Conservation (phyloP, 2,888 invertebrate genomes). For the Euplexia lucipara region DNA sequence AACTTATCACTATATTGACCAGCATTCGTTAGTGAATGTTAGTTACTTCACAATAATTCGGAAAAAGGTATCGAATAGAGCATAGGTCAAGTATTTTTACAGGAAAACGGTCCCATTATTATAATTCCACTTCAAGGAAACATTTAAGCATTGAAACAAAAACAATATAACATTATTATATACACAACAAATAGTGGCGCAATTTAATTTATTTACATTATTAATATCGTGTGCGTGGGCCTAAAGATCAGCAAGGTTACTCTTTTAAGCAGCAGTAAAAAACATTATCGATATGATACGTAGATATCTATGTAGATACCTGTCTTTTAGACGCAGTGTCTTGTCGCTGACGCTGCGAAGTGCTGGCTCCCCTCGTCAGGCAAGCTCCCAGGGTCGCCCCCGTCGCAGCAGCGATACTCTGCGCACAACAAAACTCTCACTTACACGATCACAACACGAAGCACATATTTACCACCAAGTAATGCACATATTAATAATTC, state of each 20-base stretch:
- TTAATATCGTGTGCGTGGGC: constrained; percentile 10
- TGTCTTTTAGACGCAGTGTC: constrained; percentile 88
- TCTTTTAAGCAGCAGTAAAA: constrained; percentile 22
- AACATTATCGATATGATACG: background rate
- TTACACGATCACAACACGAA: constrained; percentile 42
- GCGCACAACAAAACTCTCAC: constrained; percentile 63
- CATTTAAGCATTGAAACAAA: constrained; percentile 15
- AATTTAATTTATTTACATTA: constrained; percentile 32
- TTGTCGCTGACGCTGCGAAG: constrained; percentile 91
- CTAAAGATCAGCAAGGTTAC: constrained; percentile 29
- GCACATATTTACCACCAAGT: constrained; percentile 50
- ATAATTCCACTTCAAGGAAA: constrained; percentile 16
- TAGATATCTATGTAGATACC: constrained; percentile 67
- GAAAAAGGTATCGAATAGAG: constrained; percentile 1
- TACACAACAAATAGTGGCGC: constrained; percentile 14
- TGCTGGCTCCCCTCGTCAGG: constrained; percentile 90
- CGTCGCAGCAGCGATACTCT: constrained; percentile 90
- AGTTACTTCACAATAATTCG: constrained; percentile 25
- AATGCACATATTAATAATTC: constrained; percentile 61
- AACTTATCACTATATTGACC: constrained; percentile 38
- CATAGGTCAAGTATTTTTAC: constrained; percentile 22
- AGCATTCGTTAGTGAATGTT: constrained; percentile 10
- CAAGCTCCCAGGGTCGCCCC: constrained; percentile 91
- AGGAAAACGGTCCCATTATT: constrained; percentile 16
- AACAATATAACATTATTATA: constrained; percentile 24